These are phyloP conservation scores for Marmota monax DNA, from an alignment of 2,113 vertebrate genomes.

Conservation along the genomic window DNA sequence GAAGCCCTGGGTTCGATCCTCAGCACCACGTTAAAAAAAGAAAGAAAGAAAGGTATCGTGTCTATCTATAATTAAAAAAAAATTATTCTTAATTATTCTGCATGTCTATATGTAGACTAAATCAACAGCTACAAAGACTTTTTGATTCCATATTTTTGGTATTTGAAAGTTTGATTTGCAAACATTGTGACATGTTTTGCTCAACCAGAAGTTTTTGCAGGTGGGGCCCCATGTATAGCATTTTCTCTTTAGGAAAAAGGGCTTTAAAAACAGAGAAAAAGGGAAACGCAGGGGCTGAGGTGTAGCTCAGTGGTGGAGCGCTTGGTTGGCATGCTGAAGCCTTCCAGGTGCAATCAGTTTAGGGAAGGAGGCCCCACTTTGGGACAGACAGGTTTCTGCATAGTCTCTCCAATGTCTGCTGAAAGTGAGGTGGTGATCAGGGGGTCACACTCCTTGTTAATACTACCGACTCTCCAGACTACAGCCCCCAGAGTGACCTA, in stretches of 20 bases:
- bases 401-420: accelerated
- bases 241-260: background rate
- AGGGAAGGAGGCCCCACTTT: background rate
- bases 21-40: no score
- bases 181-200: background rate
- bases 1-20: no score
- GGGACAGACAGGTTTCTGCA: background rate
- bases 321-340: background rate
- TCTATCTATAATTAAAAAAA: no score
- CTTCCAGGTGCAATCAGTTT: background rate
- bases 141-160: background rate
- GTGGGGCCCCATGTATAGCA: background rate
- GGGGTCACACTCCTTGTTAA: no score
- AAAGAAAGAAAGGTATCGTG: no score
- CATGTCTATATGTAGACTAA: background rate
- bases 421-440: background rate
- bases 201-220: background rate
- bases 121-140: background rate
- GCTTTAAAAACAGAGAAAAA: background rate
- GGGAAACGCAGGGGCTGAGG: background rate
- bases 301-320: background rate
- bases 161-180: background rate
- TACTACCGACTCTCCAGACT: background rate
- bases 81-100: background rate
- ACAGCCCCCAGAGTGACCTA: background rate